phyloP scores from a whole-genome alignment of 2,888 invertebrate species.

The Eristalis intricaria region DNA sequence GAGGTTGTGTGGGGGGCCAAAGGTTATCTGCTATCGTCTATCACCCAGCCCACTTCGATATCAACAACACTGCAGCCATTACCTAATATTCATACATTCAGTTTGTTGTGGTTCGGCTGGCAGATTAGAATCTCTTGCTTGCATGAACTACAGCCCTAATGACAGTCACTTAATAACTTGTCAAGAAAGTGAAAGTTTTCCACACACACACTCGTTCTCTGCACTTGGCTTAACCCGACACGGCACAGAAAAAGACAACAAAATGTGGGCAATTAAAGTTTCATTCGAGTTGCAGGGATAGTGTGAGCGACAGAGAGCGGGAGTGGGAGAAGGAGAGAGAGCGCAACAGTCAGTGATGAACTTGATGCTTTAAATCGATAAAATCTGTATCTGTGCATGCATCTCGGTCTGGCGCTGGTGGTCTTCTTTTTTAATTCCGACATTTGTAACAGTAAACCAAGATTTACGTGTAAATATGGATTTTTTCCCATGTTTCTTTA shows the following conservation, averaged over 20 bases:
- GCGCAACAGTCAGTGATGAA: not conserved
- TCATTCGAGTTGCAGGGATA: not conserved
- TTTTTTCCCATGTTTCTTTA: not conserved
- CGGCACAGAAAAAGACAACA: conserved; percentile 2
- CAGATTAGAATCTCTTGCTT: conserved; percentile 38
- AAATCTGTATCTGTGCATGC: not conserved
- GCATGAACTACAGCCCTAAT: conserved; percentile 42
- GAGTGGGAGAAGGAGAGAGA: too few relatives aligned
- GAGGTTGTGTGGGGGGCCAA: conserved; percentile 28
- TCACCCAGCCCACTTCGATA: conserved; percentile 45
- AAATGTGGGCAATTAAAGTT: conserved; percentile 20
- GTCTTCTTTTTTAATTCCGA: not conserved
- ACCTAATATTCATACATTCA: conserved; percentile 21
- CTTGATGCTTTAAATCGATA: conserved; percentile 39
- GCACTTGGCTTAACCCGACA: not conserved
- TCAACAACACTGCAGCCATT: conserved; percentile 27
- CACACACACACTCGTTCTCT: not conserved
- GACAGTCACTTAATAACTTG: conserved; percentile 60
- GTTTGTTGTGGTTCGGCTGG: conserved; percentile 20
- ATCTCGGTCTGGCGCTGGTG: not conserved
- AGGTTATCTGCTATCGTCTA: conserved; percentile 63
- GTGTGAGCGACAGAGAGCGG: not conserved
- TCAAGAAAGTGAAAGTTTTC: conserved; percentile 31
- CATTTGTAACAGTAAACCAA: conserved; percentile 14
- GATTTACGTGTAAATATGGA: conserved; percentile 21